These are phyloP conservation scores for Amphiprion percula DNA, from an alignment of 2,113 vertebrate species.

Conservation along the genomic window DNA sequence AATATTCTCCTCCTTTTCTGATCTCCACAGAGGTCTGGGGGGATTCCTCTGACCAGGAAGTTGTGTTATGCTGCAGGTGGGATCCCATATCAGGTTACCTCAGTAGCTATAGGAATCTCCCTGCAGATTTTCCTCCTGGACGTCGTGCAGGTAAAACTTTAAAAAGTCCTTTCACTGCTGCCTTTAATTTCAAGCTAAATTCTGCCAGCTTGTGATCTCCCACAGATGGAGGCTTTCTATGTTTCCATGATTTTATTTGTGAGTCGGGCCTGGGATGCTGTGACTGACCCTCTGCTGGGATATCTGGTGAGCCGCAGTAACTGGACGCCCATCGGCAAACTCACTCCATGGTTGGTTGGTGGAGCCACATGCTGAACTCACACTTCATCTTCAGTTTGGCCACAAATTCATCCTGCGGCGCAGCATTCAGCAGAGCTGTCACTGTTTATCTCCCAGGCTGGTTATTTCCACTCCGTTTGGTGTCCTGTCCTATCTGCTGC, in stretches of 20 bases:
- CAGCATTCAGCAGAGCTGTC: slow-evolving; percentile 2
- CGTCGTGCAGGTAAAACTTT: slow-evolving; percentile 78
- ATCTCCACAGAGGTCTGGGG: slow-evolving; percentile 43
- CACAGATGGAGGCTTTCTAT: slow-evolving; percentile 79
- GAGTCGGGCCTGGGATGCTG: slow-evolving; percentile 83
- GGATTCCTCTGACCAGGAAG: slow-evolving; percentile 77
- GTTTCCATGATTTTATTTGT: slow-evolving; percentile 83
- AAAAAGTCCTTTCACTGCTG: neutral
- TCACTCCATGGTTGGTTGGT: slow-evolving; percentile 81
- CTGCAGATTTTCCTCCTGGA: slow-evolving; percentile 87
- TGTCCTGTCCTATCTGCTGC: slow-evolving; percentile 79
- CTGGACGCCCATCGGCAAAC: slow-evolving; percentile 76
- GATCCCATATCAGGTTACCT: slow-evolving; percentile 80
- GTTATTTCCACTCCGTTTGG: slow-evolving; percentile 77
- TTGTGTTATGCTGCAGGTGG: slow-evolving; percentile 82
- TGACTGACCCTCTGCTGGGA: slow-evolving; percentile 82
- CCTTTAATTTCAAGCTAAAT: neutral
- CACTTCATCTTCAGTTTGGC: slow-evolving; percentile 14
- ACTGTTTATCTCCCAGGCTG: slow-evolving; percentile 62
- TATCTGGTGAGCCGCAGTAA: slow-evolving; percentile 84
- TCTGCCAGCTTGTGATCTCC: neutral
- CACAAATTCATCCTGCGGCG: neutral
- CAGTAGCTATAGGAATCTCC: slow-evolving; percentile 74
- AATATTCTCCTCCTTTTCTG: neutral
- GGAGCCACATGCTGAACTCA: neutral